These are phyloP conservation scores for Pteria penguin DNA, from an alignment of 2,888 invertebrate genomes.

Conservation along the genomic window DNA sequence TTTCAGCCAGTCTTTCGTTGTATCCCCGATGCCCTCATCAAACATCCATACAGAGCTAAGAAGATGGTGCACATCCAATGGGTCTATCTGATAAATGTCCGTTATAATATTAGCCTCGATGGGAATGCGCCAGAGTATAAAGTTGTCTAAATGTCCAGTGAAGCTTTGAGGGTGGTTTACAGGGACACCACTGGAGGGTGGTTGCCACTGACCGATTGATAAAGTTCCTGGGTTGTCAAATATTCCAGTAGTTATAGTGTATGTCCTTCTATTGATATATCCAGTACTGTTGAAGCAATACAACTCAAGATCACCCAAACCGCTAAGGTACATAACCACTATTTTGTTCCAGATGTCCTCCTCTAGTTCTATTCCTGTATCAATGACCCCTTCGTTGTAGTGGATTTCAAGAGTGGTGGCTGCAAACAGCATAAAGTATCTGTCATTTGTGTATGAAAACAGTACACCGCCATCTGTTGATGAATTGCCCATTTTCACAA, in stretches of 20 bases:
- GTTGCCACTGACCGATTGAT: slow-evolving; percentile 65
- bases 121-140: slow-evolving; percentile 58
- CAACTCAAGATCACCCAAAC: slow-evolving; percentile 49
- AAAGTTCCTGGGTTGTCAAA: slow-evolving; percentile 53
- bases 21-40: slow-evolving; percentile 61
- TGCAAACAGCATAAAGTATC: slow-evolving; percentile 45
- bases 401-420: slow-evolving; percentile 48
- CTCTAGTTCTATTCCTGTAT: slow-evolving; percentile 52
- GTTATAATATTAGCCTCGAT: slow-evolving; percentile 57
- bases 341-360: slow-evolving; percentile 63
- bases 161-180: slow-evolving; percentile 45
- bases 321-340: slow-evolving; percentile 55
- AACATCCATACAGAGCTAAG: slow-evolving; percentile 54
- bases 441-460: slow-evolving; percentile 55
- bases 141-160: slow-evolving; percentile 60
- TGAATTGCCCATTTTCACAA: slow-evolving; percentile 48
- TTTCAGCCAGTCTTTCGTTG: slow-evolving; percentile 39
- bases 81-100: slow-evolving; percentile 60
- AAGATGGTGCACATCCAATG: slow-evolving; percentile 45
- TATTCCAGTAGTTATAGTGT: slow-evolving; percentile 36
- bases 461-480: slow-evolving; percentile 47
- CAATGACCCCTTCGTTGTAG: slow-evolving; percentile 30
- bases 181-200: slow-evolving; percentile 49
- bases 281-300: slow-evolving; percentile 56
- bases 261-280: slow-evolving; percentile 40